Conservation (phyloP, 2,113 vertebrate species). For the Nicator chloris region DNA sequence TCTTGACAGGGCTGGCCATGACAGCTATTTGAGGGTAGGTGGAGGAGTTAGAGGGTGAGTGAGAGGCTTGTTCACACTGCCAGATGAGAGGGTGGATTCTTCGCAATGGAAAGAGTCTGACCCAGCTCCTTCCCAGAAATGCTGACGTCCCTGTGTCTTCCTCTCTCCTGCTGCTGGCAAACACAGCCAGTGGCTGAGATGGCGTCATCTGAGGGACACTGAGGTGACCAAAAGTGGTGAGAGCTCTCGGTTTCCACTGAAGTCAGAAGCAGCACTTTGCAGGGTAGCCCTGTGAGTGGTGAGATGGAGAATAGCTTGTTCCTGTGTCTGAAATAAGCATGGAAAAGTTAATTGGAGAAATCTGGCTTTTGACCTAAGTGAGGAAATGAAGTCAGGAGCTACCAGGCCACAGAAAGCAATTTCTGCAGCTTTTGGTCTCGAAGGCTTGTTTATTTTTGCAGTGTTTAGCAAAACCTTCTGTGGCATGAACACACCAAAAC, state of each 20-base stretch:
- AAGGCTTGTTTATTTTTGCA: slow-evolving; percentile 54
- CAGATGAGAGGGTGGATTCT: slow-evolving; percentile 6
- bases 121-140: slow-evolving; percentile 2
- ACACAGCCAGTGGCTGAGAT: not conserved
- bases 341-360: slow-evolving; percentile 24
- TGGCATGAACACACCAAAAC: slow-evolving; percentile 31
- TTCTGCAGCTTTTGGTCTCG: slow-evolving; percentile 53
- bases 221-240: not conserved
- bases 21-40: not conserved
- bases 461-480: slow-evolving; percentile 52
- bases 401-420: slow-evolving; percentile 24
- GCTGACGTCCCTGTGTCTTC: not conserved
- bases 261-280: slow-evolving; percentile 23
- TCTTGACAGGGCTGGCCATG: not conserved
- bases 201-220: not conserved
- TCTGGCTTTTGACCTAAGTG: slow-evolving; percentile 60
- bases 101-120: not conserved
- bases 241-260: not conserved
- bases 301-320: slow-evolving; percentile 33
- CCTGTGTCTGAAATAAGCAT: slow-evolving; percentile 30
- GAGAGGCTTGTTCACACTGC: not conserved
- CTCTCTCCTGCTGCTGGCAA: not conserved
- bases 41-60: not conserved
- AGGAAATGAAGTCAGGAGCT: slow-evolving; percentile 58
- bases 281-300: slow-evolving; percentile 54